Conservation (phyloP, 2,888 invertebrate genomes). For the Brachyopa scutellaris region DNA sequence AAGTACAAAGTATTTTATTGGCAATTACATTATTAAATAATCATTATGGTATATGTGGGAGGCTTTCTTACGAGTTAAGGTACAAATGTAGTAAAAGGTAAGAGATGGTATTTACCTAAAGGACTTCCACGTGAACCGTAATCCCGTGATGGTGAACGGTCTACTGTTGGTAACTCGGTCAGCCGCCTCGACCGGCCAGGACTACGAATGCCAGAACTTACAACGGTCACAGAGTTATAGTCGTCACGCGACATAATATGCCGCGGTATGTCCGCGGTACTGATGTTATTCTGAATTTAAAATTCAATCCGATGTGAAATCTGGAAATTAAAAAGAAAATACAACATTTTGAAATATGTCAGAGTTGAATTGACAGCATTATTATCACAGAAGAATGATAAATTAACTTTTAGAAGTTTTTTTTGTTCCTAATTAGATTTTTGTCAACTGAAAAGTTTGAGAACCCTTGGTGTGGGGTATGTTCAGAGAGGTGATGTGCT, state of each 20-base stretch:
- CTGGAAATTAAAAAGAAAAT: constrained; percentile 32
- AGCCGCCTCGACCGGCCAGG: constrained; percentile 85
- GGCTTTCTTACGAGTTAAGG: constrained; percentile 44
- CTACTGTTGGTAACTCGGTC: constrained; percentile 91
- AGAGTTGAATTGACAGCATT: constrained; percentile 7
- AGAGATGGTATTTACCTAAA: constrained; percentile 81
- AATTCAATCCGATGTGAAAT: constrained; percentile 36
- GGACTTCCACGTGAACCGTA: constrained; percentile 86
- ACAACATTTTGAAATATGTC: constrained; percentile 6
- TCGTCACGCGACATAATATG: constrained; percentile 83
- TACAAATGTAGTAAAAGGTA: constrained; percentile 11
- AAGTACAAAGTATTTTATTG: constrained; percentile 63
- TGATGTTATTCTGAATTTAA: constrained; percentile 66
- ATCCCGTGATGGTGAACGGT: constrained; percentile 93
- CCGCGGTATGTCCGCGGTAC: constrained; percentile 82
- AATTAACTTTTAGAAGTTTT: too few relatives aligned
- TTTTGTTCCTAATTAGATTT: too few relatives aligned
- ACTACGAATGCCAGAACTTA: constrained; percentile 86
- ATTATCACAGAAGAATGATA: too few relatives aligned
- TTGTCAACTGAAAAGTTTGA: too few relatives aligned
- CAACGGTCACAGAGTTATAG: constrained; percentile 84
- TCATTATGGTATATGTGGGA: constrained; percentile 55
- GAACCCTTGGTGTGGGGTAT: too few relatives aligned
- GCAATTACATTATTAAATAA: constrained; percentile 67
- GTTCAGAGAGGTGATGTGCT: too few relatives aligned